Conservation (phyloP, 1,140 invertebrate genomes). For the Temnothorax nylanderi region DNA sequence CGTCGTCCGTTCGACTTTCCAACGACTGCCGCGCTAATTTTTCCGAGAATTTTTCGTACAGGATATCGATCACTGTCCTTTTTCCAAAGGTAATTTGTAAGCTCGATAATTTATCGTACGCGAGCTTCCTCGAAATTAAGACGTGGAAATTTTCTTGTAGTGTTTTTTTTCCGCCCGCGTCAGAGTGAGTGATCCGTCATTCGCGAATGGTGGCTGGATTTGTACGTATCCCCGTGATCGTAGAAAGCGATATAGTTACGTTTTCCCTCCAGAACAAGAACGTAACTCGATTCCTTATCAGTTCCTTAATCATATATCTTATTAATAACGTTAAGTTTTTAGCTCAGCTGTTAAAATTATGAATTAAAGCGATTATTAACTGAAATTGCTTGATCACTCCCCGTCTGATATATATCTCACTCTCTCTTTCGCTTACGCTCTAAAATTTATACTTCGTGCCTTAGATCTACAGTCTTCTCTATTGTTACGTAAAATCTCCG, state of each 20-base stretch:
- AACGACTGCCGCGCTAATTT: background rate
- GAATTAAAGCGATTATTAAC: background rate
- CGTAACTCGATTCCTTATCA: background rate
- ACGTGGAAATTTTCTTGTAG: background rate
- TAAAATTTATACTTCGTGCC: background rate
- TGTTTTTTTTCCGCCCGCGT: background rate
- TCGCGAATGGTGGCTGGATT: background rate
- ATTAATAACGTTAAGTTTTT: background rate
- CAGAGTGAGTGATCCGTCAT: background rate
- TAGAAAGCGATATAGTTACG: background rate
- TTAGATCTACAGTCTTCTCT: background rate
- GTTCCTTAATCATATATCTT: background rate
- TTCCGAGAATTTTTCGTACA: background rate
- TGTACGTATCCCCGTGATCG: background rate
- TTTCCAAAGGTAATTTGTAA: background rate
- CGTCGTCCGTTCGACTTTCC: slow-evolving; percentile 5
- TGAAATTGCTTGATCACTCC: background rate
- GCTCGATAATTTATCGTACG: slow-evolving; percentile 25
- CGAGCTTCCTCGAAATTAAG: slow-evolving; percentile 3
- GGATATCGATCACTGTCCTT: slow-evolving; percentile 38
- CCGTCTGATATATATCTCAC: background rate
- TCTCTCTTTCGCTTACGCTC: background rate
- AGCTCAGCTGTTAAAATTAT: background rate
- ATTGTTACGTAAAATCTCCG: slow-evolving; percentile 32
- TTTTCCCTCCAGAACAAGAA: background rate